phyloP scores from a whole-genome alignment of 2,113 vertebrate genomes.

The Otus sunia region DNA sequence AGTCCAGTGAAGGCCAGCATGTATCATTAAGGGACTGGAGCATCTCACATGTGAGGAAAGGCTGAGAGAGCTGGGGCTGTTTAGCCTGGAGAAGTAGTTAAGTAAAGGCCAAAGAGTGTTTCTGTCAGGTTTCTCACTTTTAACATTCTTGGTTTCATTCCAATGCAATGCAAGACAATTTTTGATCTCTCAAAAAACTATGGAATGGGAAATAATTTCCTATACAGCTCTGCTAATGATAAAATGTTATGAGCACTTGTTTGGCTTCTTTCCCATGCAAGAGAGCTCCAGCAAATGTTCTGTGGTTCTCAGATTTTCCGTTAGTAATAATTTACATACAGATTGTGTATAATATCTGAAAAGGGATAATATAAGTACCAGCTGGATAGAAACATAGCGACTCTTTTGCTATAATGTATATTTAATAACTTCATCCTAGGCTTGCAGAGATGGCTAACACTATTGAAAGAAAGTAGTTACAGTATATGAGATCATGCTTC shows the following conservation, averaged over 20 bases:
- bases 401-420: conserved; percentile 18
- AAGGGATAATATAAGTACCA: conserved; percentile 26
- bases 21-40: not conserved
- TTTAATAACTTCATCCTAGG: conserved; percentile 34
- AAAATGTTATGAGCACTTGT: not conserved
- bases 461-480: not conserved
- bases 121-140: not conserved
- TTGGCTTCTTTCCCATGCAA: conserved; percentile 36
- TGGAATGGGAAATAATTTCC: conserved; percentile 2
- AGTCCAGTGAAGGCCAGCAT: not conserved
- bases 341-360: conserved; percentile 5
- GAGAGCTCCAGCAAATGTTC: not conserved
- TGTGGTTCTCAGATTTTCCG: conserved; percentile 41
- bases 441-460: conserved; percentile 6
- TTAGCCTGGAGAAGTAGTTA: not conserved
- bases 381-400: not conserved
- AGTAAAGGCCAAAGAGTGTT: not conserved
- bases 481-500: conserved; percentile 42
- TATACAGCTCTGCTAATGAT: not conserved
- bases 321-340: conserved; percentile 47
- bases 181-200: not conserved
- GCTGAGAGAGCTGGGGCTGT: not conserved
- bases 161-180: not conserved
- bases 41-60: not conserved
- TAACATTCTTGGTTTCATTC: not conserved